Base-by-base conservation (phyloP, 2,888 invertebrate genomes). In the Cosmopolites sordidus region DNA sequence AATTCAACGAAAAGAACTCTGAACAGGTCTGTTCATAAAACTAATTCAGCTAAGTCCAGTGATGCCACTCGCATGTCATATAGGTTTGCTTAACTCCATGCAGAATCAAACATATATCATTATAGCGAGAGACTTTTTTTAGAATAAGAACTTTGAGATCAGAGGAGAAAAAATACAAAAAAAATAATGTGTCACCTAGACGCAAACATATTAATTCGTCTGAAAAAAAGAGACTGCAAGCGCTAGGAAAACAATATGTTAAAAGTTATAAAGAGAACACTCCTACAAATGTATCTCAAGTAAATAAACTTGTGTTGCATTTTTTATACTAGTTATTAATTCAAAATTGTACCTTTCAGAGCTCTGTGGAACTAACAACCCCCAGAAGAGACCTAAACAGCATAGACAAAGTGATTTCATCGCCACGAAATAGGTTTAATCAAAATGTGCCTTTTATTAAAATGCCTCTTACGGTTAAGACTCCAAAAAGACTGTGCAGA, bases 391-490 rank as follows among this genome's bases (percentile, higher is more conserved):
- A 44, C 38, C 51, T 18, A n/a, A 54, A 38, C 48, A 51, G 29
- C 48, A 51, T 33, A n/a, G 53, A 49, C 16, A 47, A 39, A 43
- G 51, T 30, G 22, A 43, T 59, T 1, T 17, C 47, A 48, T 63
- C 60, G 9, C 61, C 60, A 33, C 51, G 48, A 48, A 48, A 38
- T 16, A 22, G 37, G 12, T 38, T 14, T 40, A 11, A 38, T 6
- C 33, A 61, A 56, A 64, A 59, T 16, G 74, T 76, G 2, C 85
- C 85, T 2, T 76, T 78, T 43, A 76, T 85, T 59, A 85, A 82
- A 62, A 81, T 79, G 65, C 73, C 81, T 6, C 70, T 86, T 18
- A 76, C 76, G 53, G 75, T 74, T 2, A 78, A 75, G 58, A 77
- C 83, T 2, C 79, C 83, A 0, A 79, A 80, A 63, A 75, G 75